phyloP scores from a whole-genome alignment of 2,113 vertebrate species.

The Phalacrocorax aristotelis region DNA sequence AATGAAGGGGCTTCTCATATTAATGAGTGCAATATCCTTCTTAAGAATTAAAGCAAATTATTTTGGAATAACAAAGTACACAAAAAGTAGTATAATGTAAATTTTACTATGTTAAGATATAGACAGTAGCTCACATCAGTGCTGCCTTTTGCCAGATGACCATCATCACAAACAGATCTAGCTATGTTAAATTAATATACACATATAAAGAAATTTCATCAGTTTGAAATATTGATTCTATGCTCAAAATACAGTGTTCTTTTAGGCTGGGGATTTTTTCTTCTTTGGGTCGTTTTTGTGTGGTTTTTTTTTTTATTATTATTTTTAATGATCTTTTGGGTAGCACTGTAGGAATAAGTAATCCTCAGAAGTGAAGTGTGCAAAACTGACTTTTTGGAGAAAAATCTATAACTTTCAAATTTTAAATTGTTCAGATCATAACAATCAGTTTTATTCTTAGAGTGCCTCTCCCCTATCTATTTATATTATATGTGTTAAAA shows the following conservation, averaged over 20 bases:
- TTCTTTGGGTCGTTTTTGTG: not conserved
- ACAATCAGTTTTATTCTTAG: not conserved
- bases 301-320: not conserved
- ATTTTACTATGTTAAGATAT: not conserved
- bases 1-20: not conserved
- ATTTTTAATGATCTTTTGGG: not conserved
- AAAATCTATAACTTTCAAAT: not conserved
- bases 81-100: not conserved
- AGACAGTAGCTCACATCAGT: not conserved
- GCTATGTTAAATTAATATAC: not conserved
- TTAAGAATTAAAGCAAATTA: not conserved
- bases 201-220: accelerated
- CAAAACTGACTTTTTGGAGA: not conserved
- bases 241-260: not conserved
- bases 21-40: not conserved
- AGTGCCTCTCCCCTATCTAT: accelerated
- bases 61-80: not conserved
- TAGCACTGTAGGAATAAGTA: not conserved
- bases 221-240: not conserved
- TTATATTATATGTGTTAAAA: not conserved
- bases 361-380: not conserved
- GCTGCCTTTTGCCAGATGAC: not conserved
- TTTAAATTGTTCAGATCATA: not conserved
- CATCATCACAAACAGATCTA: not conserved
- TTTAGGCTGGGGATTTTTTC: not conserved